Percentiles rank a stretch among this genome's conserved stretches.
Evolutionary conservation across 2,888 invertebrate genomes (phyloP).

Genomic region (Cartodere bifasciata): DNA sequence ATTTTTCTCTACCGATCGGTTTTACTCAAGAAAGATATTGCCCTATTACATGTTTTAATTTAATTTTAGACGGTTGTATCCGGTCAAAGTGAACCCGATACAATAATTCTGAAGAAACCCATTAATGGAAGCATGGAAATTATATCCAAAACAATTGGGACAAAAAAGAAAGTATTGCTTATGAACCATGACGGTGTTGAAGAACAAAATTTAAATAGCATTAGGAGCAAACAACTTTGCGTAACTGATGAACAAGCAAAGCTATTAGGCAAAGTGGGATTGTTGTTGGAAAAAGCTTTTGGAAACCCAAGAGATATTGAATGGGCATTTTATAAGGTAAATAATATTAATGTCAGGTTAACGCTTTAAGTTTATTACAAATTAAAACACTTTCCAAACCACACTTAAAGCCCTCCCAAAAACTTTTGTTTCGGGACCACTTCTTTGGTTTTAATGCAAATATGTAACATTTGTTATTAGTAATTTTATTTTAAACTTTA

Average conservation of each 20-base stretch:
- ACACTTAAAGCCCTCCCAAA: too few relatives aligned
- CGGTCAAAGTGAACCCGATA: constrained; percentile 64
- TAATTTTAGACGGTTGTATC: constrained; percentile 61
- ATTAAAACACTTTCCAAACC: too few relatives aligned
- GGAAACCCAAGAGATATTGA: constrained; percentile 66
- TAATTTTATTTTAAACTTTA: constrained; percentile 28
- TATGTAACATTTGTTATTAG: too few relatives aligned
- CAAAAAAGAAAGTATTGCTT: constrained; percentile 41
- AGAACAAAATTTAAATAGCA: constrained; percentile 19
- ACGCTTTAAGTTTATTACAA: too few relatives aligned
- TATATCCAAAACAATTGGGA: constrained; percentile 37
- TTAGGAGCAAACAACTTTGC: constrained; percentile 38
- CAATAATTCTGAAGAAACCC: constrained; percentile 44
- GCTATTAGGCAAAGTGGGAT: constrained; percentile 42
- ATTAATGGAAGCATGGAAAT: constrained; percentile 38
- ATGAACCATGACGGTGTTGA: constrained; percentile 29
- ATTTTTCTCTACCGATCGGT: too few relatives aligned
- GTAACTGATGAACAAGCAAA: constrained; percentile 43
- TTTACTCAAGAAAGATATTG: too few relatives aligned
- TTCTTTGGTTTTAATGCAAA: too few relatives aligned
- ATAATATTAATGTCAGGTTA: not conserved
- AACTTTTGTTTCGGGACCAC: too few relatives aligned
- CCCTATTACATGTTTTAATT: too few relatives aligned
- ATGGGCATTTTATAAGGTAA: constrained; percentile 56
- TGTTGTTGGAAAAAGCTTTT: constrained; percentile 52